Evolutionary conservation across 92 coral and sea anemone genomes (phyloP).

Genomic region (Porites evermanni): DNA sequence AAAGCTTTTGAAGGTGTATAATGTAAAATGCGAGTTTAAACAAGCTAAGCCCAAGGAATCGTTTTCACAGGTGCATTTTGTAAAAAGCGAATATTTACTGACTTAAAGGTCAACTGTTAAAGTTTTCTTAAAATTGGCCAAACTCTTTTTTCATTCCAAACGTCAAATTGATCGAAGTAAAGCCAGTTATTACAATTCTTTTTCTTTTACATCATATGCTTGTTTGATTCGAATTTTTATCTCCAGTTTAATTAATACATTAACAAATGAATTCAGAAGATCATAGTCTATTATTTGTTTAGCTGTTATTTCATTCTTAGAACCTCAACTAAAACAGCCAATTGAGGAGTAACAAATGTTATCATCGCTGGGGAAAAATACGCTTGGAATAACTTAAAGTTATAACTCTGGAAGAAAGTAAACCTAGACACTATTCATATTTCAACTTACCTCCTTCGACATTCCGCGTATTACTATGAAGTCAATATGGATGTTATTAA

Average conservation of each 20-base stretch:
- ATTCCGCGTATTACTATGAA: neutral
- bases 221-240: too few species aligned
- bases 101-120: too few species aligned
- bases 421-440: neutral
- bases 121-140: too few species aligned
- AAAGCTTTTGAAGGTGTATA: too few species aligned
- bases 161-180: too few species aligned
- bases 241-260: neutral
- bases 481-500: neutral
- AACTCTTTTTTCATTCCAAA: too few species aligned
- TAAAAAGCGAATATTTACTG: too few species aligned
- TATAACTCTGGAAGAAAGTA: neutral
- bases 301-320: slow-evolving; percentile 8
- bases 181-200: too few species aligned
- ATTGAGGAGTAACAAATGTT: slow-evolving; percentile 18
- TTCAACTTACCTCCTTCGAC: neutral
- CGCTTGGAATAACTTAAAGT: neutral
- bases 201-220: neutral
- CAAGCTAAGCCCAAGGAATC: too few species aligned
- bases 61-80: too few species aligned
- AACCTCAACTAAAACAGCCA: slow-evolving; percentile 5
- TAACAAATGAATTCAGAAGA: neutral
- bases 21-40: too few species aligned
- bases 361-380: neutral
- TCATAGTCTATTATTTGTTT: slow-evolving; percentile 10